Conservation (phyloP, 2,888 invertebrate species). For the Habroteleia sp. region DNA sequence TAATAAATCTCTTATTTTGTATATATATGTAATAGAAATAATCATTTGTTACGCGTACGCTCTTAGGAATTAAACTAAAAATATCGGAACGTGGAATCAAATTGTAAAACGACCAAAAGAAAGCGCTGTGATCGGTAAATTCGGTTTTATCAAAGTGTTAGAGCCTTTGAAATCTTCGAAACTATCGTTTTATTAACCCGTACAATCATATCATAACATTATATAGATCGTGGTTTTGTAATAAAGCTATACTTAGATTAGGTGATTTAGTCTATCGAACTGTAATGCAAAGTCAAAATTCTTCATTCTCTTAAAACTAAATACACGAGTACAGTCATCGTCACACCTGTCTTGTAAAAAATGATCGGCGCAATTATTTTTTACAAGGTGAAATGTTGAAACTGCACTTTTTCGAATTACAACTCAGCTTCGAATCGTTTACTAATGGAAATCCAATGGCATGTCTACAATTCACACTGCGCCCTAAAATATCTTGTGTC, state of each 20-base stretch:
- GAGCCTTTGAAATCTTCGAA: constrained; percentile 17
- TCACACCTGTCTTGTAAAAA: constrained; percentile 12
- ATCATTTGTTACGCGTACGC: constrained; percentile 22
- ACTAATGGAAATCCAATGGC: constrained; percentile 11
- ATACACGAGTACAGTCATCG: constrained; percentile 15
- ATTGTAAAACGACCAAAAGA: background rate
- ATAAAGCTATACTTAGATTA: constrained; percentile 32
- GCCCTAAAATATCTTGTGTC: constrained; percentile 2
- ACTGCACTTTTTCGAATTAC: constrained; percentile 10
- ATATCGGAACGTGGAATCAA: background rate
- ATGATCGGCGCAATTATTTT: background rate
- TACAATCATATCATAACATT: constrained; percentile 2
- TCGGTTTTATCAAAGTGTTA: constrained; percentile 27
- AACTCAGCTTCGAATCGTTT: constrained; percentile 7
- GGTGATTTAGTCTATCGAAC: constrained; percentile 29
- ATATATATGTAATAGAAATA: constrained; percentile 24
- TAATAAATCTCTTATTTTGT: constrained; percentile 21
- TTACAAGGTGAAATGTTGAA: constrained; percentile 15
- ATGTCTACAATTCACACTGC: constrained; percentile 13
- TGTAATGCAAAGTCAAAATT: constrained; percentile 15
- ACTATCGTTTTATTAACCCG: background rate
- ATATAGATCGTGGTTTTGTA: constrained; percentile 16
- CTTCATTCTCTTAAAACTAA: constrained; percentile 7
- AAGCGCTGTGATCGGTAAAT: constrained; percentile 16
- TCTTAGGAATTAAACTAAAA: constrained; percentile 11